Conservation (phyloP, 2,797 vertebrate species). For the Phylloscopus collybita region DNA sequence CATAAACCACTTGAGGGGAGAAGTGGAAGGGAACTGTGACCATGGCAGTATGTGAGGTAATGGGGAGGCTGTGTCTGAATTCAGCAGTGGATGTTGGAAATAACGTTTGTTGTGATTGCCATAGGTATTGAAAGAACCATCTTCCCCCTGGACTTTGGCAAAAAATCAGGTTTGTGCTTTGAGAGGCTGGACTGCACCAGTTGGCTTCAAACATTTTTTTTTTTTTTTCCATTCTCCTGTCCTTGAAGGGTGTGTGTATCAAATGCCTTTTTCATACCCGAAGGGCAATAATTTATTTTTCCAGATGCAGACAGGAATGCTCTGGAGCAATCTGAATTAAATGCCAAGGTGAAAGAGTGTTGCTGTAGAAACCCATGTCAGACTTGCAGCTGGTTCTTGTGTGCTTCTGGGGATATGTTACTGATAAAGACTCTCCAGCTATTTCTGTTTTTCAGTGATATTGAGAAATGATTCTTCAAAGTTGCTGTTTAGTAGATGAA, state of each 20-base stretch:
- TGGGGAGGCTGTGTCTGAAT: not conserved
- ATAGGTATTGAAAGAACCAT: not conserved
- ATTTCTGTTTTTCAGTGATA: not conserved
- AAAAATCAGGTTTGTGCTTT: not conserved
- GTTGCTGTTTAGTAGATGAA: not conserved
- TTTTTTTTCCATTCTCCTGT: not conserved
- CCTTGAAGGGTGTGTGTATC: not conserved
- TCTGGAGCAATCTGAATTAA: not conserved
- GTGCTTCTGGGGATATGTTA: not conserved
- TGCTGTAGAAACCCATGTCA: conserved; percentile 26
- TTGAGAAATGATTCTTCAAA: not conserved
- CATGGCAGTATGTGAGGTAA: not conserved
- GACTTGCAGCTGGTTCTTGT: not conserved
- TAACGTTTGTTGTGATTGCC: not conserved
- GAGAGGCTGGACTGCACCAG: not conserved
- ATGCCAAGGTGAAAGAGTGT: not conserved
- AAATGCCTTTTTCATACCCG: not conserved
- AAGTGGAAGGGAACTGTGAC: not conserved
- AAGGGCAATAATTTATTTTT: not conserved
- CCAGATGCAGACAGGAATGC: not conserved
- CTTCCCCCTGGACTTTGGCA: not conserved
- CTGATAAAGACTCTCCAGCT: not conserved
- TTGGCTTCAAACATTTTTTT: not conserved
- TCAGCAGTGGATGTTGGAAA: not conserved
- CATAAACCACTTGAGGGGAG: not conserved